These are phyloP conservation scores for Alauda arvensis DNA, from an alignment of 2,797 vertebrate species.

Conservation along the genomic window DNA sequence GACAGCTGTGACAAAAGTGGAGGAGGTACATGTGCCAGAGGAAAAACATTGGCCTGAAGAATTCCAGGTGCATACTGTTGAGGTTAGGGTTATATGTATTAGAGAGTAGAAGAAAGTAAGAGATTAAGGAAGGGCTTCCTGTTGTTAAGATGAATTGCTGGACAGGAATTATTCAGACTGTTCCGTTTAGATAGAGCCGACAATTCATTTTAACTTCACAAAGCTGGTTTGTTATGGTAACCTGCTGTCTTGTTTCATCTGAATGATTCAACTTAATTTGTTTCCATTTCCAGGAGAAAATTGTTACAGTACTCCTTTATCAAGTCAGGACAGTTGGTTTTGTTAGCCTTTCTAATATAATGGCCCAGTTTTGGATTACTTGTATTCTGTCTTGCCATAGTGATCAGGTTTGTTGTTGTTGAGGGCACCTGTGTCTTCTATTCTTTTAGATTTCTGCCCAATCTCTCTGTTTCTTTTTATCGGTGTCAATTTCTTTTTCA, in stretches of 20 bases:
- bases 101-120: background rate
- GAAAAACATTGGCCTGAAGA: conserved; percentile 65
- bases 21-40: conserved; percentile 62
- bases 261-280: conserved; percentile 5
- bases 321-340: background rate
- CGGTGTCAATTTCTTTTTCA: background rate
- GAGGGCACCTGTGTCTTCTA: background rate
- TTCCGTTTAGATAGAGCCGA: background rate
- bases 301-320: background rate
- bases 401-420: background rate
- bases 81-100: background rate
- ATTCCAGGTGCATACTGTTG: conserved; percentile 71
- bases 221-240: background rate
- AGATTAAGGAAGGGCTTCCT: background rate
- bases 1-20: conserved; percentile 75
- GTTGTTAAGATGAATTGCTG: conserved; percentile 6
- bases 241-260: conserved; percentile 36
- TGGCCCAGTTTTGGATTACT: background rate
- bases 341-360: background rate
- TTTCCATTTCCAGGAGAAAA: conserved; percentile 10
- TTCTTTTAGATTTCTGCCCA: background rate
- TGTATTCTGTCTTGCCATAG: background rate
- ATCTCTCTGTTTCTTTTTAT: background rate
- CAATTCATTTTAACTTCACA: conserved; percentile 17
- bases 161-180: background rate